Percentiles rank a stretch among this genome's conserved stretches.
phyloP scores from a whole-genome alignment of 2,888 invertebrate genomes.

The Pollenia labialis region DNA sequence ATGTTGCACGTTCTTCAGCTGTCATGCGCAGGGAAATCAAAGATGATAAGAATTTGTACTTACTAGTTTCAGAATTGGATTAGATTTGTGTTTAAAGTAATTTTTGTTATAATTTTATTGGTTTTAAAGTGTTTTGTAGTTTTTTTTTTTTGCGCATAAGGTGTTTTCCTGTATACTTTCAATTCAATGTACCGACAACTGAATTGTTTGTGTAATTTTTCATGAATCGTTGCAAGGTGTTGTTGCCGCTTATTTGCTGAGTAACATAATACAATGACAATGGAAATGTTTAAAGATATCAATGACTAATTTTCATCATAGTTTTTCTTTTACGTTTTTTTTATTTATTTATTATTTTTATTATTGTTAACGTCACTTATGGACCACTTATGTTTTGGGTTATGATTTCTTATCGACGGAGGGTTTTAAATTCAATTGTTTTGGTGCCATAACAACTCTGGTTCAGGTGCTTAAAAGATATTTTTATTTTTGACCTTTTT shows the following conservation, averaged over 20 bases:
- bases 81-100: not conserved
- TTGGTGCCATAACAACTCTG: not conserved
- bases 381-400: conserved; percentile 17
- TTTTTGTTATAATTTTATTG: not conserved
- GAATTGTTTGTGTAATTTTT: not conserved
- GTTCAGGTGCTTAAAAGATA: conserved; percentile 42
- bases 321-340: conserved; percentile 5
- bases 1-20: conserved; percentile 27
- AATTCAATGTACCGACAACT: not conserved
- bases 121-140: not conserved
- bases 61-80: not conserved
- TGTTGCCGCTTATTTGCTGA: conserved; percentile 9
- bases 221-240: not conserved
- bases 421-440: not conserved
- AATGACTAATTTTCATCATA: not conserved
- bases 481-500: not conserved
- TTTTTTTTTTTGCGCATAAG: not conserved
- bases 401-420: not conserved
- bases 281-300: conserved; percentile 5
- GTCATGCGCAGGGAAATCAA: conserved; percentile 56
- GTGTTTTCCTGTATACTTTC: not conserved
- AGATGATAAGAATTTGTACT: not conserved
- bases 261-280: conserved; percentile 21
- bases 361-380: conserved; percentile 13
- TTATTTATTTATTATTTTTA: not conserved